A percentile compares a stretch with the other conserved stretches of the same genome.
phyloP scores from a whole-genome alignment of 2,888 invertebrate genomes.

The Rugalucina vietnamica region DNA sequence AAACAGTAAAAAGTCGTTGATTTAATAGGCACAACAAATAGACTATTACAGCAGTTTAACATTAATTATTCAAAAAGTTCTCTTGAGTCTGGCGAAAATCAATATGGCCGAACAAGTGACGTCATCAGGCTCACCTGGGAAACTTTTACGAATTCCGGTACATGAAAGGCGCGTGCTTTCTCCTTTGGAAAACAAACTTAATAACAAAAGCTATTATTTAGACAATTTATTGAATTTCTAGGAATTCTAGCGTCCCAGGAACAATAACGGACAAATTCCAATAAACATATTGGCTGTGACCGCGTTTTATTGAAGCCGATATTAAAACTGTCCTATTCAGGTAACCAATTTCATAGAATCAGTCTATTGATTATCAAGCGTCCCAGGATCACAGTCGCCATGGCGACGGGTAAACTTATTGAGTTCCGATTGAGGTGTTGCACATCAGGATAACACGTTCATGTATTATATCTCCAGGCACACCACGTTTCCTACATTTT shows the following conservation, averaged over 20 bases:
- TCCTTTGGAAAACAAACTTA: background rate
- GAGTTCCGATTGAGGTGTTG: background rate
- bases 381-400: constrained; percentile 1
- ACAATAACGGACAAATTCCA: background rate
- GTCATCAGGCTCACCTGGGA: background rate
- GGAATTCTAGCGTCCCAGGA: background rate
- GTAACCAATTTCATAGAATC: background rate
- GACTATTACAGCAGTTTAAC: background rate
- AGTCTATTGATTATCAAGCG: constrained; percentile 1
- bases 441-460: too few species aligned
- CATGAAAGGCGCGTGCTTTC: background rate
- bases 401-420: background rate
- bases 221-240: background rate
- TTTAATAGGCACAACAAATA: background rate
- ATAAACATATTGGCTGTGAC: background rate
- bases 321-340: background rate
- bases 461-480: too few species aligned
- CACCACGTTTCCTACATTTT: too few species aligned
- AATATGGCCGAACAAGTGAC: background rate
- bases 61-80: background rate
- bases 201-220: background rate
- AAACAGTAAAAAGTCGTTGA: background rate
- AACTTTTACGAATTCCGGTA: background rate
- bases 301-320: background rate
- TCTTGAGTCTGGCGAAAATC: background rate